Percentiles rank a stretch among this genome's conserved stretches.
phyloP scores from a whole-genome alignment of 2,113 vertebrate species.

The Formicarius rufipectus region DNA sequence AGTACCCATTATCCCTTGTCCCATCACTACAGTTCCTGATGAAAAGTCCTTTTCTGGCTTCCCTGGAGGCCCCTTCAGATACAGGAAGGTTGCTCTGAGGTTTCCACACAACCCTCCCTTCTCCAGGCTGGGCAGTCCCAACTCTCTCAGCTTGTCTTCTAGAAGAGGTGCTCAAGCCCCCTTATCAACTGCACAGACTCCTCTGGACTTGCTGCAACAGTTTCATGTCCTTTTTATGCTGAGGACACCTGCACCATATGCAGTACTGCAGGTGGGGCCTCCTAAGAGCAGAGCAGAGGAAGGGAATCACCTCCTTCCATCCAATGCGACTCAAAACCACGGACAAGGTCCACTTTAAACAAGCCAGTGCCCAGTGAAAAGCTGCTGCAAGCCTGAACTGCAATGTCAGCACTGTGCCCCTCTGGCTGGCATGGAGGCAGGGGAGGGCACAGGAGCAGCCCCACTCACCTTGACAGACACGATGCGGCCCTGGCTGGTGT shows the following conservation, averaged over 20 bases:
- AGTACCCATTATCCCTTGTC: background rate
- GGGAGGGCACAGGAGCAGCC: too few species aligned
- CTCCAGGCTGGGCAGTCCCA: background rate
- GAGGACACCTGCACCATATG: background rate
- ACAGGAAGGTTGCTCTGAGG: background rate
- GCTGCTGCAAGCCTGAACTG: background rate
- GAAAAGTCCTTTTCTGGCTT: background rate
- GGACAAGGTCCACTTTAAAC: background rate
- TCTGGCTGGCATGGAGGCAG: too few species aligned
- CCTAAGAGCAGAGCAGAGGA: background rate
- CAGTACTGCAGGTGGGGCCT: background rate
- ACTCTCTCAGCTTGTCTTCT: background rate
- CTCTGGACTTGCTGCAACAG: background rate
- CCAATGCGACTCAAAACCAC: background rate
- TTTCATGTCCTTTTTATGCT: background rate
- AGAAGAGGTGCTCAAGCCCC: background rate
- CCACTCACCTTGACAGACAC: slow-evolving; percentile 93
- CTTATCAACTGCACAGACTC: background rate
- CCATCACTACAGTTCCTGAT: background rate
- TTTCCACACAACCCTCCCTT: background rate
- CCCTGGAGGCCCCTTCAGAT: background rate
- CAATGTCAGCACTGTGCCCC: too few species aligned
- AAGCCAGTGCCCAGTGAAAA: background rate
- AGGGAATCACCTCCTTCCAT: too few species aligned
- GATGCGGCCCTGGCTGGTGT: slow-evolving; percentile 89